Conservation (phyloP, 2,797 vertebrate species). For the Nothura maculosa region DNA sequence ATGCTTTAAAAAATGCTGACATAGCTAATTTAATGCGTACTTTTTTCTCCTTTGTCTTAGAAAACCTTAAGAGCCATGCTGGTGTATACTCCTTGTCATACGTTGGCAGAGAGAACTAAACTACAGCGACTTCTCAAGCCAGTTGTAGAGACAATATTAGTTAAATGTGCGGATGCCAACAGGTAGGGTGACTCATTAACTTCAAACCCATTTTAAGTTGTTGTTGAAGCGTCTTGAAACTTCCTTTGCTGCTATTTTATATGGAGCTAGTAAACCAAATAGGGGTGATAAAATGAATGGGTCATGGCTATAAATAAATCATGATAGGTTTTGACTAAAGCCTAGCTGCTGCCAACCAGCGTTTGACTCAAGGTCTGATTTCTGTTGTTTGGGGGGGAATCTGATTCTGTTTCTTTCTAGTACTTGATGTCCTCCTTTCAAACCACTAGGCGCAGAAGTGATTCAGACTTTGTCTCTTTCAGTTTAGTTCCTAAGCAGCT, state of each 20-base stretch:
- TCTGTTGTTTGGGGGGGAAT: background rate
- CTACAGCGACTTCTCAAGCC: constrained; percentile 90
- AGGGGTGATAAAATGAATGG: background rate
- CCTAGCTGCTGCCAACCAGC: background rate
- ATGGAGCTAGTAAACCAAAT: background rate
- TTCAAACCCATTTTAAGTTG: background rate
- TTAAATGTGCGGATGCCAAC: constrained; percentile 93
- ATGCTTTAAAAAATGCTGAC: background rate
- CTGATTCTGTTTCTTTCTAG: background rate
- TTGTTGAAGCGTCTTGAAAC: background rate
- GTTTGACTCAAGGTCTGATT: background rate
- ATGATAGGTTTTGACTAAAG: background rate
- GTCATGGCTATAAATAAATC: background rate
- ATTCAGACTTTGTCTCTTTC: background rate
- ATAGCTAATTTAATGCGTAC: background rate
- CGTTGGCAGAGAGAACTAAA: constrained; percentile 84
- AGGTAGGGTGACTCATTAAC: constrained; percentile 77
- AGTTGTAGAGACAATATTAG: constrained; percentile 91
- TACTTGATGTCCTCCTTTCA: background rate
- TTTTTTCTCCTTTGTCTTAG: constrained; percentile 67
- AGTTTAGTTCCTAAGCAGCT: background rate
- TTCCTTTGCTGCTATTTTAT: background rate
- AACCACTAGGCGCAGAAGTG: background rate
- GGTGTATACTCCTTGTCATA: constrained; percentile 91
- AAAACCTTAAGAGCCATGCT: constrained; percentile 94